Base-by-base conservation (phyloP, 2,797 vertebrate genomes). In the Falco naumanni region DNA sequence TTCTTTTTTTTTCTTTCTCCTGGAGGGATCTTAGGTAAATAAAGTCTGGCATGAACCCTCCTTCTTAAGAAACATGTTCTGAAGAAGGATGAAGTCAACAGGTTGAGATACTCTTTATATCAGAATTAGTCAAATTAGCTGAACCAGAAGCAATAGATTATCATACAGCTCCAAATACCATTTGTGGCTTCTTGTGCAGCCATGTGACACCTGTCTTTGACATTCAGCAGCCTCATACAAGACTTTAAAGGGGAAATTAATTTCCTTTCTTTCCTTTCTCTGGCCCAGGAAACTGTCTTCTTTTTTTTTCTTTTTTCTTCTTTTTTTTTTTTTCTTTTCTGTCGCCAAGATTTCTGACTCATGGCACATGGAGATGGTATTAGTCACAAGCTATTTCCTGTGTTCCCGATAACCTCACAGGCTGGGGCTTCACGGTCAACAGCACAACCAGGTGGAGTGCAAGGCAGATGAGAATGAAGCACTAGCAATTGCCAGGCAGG, bases 381-480 rank as follows among this genome's bases (percentile, higher is more conserved):
- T 92, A 89, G 87, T 95, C 94, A 95, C 93, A 60, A 91, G 8
- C 74, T 45, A 82, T 95, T 97, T 90, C 89, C 93, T 97, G 94
- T 97, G 95, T 94, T 90, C 75, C 90, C 77, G 85, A 84, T 90
- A 96, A 94, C 60, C 68, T 69, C 59, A 6, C 37, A 18, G 75
- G 41, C 84, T 89, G 78, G 93, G 64, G 84, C 95, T 97, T 85
- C 45, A 33, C 4, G 71, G 95, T 87, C 95, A 97, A 95, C 87
- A 97, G 95, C 96, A 97, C 95, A 97, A 71, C 95, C 95, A 96
- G 90, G 93, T 95, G 96, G 96, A 97, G 78, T 19, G 21, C 64
- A 53, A 54, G 76, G 79, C 29, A 77, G 89, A 51, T 63, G 76
- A 81, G 80, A 76, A 37, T 41, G 24, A 28, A 94, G 80, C 12